Base-by-base conservation (phyloP, 2,797 vertebrate species). In the Pyrrhura leucotis region DNA sequence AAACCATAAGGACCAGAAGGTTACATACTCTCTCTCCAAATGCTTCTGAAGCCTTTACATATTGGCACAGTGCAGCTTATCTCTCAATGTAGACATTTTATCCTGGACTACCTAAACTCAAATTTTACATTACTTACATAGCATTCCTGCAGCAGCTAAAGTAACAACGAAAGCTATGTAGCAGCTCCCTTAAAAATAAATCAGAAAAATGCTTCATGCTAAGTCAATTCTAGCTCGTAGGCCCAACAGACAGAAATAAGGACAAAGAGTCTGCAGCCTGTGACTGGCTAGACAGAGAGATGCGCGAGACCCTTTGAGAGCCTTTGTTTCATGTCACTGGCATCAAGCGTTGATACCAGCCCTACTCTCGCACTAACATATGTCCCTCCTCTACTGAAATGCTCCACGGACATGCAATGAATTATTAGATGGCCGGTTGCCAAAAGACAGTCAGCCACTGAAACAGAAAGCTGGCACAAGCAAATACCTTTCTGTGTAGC, bases 401-500 rank as follows among this genome's bases (percentile, higher is more conserved):
- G 59, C 33, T 84, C 83, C 72, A 31, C 1, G 81, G 84, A 76
- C 77, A 89, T 31, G 54, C 86, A 67, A 17, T 42, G 53, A 95
- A 87, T 93, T 93, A 92, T 89, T 91, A 87, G 74, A 74, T 76
- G 74, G 93, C 77, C 74, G 40, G 63, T 58, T 79, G 67, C 88
- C 94, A 93, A 79, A 74, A 76, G 58, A 54, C 61, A 91, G 76
- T 15, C 72, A 95, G 8, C 25, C 37, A n/a, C 63, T 37, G 78
- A 74, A 90, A 85, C 19, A 92, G 54, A 79, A 73, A 95, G 42
- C 35, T 90, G 73, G 66, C 62, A 81, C 37, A 20, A 81, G 54
- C 31, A 88, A 88, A 72, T 14, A 59, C 16, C 31, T 59, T 86
- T 59, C 88, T 63, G 28, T 5, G 35, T 50, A 78, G 77, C 10